Conservation (phyloP, 2,888 invertebrate genomes). For the Drosophila stalkeri region DNA sequence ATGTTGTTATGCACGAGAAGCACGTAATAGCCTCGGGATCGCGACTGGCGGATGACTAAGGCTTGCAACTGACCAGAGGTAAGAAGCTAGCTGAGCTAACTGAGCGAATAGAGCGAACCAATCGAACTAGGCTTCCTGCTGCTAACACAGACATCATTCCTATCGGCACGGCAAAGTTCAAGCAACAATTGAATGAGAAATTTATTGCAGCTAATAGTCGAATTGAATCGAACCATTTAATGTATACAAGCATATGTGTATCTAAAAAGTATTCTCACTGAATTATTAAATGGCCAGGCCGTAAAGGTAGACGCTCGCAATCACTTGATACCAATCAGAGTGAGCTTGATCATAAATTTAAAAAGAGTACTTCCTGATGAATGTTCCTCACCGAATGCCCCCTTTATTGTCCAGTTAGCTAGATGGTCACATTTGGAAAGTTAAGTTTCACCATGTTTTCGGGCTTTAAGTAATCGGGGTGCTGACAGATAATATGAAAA, state of each 20-base stretch:
- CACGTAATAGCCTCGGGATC: constrained; percentile 31
- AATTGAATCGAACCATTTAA: constrained; percentile 42
- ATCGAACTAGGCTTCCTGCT: constrained; percentile 70
- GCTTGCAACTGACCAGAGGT: constrained; percentile 31
- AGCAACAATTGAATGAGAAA: constrained; percentile 73
- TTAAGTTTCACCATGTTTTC: constrained; percentile 55
- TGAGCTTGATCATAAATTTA: constrained; percentile 54
- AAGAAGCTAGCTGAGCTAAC: constrained; percentile 31
- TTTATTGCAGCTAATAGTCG: constrained; percentile 65
- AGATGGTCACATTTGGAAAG: constrained; percentile 33
- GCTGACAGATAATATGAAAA: constrained; percentile 24
- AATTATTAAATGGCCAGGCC: constrained; percentile 49
- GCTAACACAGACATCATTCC: constrained; percentile 73
- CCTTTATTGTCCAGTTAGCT: constrained; percentile 1
- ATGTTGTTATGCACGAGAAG: constrained; percentile 25
- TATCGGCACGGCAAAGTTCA: constrained; percentile 62
- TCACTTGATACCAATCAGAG: constrained; percentile 51
- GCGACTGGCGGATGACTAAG: constrained; percentile 46
- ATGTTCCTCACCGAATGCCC: background rate
- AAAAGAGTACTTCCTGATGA: constrained; percentile 62
- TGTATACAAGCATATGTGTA: constrained; percentile 24
- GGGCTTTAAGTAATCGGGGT: constrained; percentile 56
- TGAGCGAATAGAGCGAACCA: constrained; percentile 42
- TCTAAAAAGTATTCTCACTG: constrained; percentile 37
- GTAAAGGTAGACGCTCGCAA: constrained; percentile 51